Evolutionary conservation across 2,888 invertebrate species (phyloP).

Genomic region (Eupithecia exiguata): DNA sequence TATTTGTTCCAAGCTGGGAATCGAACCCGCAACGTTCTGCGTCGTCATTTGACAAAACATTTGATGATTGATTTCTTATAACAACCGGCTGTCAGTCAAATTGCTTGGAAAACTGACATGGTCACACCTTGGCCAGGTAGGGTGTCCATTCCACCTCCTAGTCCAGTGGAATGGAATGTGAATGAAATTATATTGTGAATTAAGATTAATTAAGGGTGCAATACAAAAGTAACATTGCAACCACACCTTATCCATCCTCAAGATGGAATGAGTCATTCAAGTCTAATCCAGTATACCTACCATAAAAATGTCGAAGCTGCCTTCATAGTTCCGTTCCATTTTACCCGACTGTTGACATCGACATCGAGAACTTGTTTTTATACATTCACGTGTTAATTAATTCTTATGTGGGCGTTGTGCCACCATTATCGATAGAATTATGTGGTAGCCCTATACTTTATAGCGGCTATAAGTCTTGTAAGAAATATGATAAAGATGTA

Average conservation of each 20-base stretch:
- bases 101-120: neutral
- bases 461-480: conserved; percentile 69
- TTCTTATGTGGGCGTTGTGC: conserved; percentile 77
- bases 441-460: conserved; percentile 79
- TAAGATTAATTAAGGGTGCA: conserved; percentile 45
- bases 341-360: conserved; percentile 72
- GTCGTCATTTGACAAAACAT: no score
- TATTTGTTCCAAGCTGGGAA: no score
- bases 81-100: neutral
- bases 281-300: conserved; percentile 62
- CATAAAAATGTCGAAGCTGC: conserved; percentile 71
- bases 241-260: conserved; percentile 61
- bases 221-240: conserved; percentile 53
- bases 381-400: conserved; percentile 80
- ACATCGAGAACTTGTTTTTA: conserved; percentile 72
- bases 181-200: conserved; percentile 18
- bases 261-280: conserved; percentile 71
- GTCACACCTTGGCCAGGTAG: neutral
- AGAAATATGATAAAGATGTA: conserved; percentile 69
- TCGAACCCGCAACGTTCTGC: no score
- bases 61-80: neutral
- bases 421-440: conserved; percentile 78
- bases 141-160: neutral
- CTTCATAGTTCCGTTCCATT: conserved; percentile 74
- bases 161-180: conserved; percentile 13